phyloP scores from a whole-genome alignment of 2,113 vertebrate genomes.

The Oxygymnocypris stewartii region DNA sequence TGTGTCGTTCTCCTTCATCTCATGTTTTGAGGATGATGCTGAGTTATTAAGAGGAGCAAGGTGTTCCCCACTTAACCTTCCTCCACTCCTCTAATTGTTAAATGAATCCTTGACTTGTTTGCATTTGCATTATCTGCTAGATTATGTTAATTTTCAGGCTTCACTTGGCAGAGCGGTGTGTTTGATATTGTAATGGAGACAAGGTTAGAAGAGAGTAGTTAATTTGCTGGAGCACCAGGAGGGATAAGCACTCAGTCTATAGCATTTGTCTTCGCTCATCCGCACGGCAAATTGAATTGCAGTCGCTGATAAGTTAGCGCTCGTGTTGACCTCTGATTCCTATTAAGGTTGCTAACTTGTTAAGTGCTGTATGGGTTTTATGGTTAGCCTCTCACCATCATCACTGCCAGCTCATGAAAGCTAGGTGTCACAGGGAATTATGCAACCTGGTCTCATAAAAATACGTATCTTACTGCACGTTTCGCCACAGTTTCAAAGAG shows the following conservation, averaged over 20 bases:
- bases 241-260: neutral
- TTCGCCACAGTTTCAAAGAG: too few relatives aligned
- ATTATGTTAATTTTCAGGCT: conserved; percentile 53
- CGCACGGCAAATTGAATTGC: conserved; percentile 39
- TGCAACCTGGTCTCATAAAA: too few relatives aligned
- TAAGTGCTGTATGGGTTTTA: neutral
- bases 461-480: too few relatives aligned
- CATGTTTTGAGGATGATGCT: conserved; percentile 10
- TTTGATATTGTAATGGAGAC: conserved; percentile 53
- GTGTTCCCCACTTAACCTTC: conserved; percentile 23
- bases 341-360: neutral
- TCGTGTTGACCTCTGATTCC: conserved; percentile 6
- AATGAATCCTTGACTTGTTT: conserved; percentile 55
- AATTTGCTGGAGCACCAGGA: conserved; percentile 42
- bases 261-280: conserved; percentile 31
- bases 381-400: neutral
- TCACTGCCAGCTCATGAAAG: neutral
- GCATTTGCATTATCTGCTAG: conserved; percentile 48
- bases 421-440: neutral
- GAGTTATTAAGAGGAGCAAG: neutral
- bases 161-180: conserved; percentile 16
- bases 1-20: neutral
- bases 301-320: neutral
- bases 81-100: conserved; percentile 51
- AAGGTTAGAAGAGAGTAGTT: conserved; percentile 35